Percentiles rank a stretch among this genome's conserved stretches.
phyloP scores from a whole-genome alignment of 1,140 invertebrate genomes.

The Trichoplusia ni region DNA sequence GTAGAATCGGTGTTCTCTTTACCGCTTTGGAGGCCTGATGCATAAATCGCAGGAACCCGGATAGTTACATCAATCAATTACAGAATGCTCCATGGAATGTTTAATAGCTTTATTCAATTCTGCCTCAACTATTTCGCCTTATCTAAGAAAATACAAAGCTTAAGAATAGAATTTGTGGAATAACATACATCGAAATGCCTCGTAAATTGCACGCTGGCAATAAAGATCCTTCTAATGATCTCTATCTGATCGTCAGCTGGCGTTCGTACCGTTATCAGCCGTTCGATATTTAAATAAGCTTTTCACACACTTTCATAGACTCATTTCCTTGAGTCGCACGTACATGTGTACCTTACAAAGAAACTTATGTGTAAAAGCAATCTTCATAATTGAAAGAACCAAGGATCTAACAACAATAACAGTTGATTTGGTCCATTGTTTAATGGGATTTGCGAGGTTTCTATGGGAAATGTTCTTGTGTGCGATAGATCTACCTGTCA shows the following conservation, averaged over 20 bases:
- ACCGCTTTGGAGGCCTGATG: too few relatives aligned
- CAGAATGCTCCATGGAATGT: not conserved
- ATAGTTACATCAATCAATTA: not conserved
- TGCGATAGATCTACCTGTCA: conserved; percentile 16
- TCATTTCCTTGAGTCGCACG: conserved; percentile 6
- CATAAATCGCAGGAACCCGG: not conserved
- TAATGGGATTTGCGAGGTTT: conserved; percentile 32
- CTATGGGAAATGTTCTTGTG: conserved; percentile 33
- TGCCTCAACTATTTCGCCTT: not conserved
- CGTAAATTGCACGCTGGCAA: conserved; percentile 11
- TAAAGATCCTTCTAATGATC: conserved; percentile 26
- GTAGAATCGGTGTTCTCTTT: too few relatives aligned
- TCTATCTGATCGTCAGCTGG: conserved; percentile 16
- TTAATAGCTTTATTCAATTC: not conserved
- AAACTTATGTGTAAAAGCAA: not conserved
- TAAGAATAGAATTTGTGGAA: not conserved
- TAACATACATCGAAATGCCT: conserved; percentile 18
- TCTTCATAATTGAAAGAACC: not conserved
- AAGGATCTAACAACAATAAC: conserved; percentile 7
- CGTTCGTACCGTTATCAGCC: conserved; percentile 8
- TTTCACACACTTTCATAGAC: conserved; percentile 29
- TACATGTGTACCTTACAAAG: not conserved
- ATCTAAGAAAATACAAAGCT: conserved; percentile 2
- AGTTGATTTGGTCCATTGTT: conserved; percentile 38
- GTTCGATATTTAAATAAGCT: conserved; percentile 27